Evolutionary conservation across 2,113 vertebrate species (phyloP).

Genomic region (Stigmatopora argus): DNA sequence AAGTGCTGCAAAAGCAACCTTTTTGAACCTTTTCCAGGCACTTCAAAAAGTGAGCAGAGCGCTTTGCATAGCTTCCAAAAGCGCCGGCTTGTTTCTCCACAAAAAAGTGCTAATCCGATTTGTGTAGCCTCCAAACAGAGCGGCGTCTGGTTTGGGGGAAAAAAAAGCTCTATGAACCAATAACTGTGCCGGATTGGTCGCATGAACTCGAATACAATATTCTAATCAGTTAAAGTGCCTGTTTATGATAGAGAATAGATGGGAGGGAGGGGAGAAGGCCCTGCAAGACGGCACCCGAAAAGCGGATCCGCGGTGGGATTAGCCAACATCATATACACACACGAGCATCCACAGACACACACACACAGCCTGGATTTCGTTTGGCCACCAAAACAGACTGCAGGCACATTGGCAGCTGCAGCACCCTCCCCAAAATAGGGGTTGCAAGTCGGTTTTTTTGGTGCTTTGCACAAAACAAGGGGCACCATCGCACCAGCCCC

Average conservation of each 20-base stretch:
- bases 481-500: constrained; percentile 45
- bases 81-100: neutral
- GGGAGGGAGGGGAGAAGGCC: constrained; percentile 7
- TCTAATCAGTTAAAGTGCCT: constrained; percentile 56
- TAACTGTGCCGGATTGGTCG: constrained; percentile 21
- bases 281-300: constrained; percentile 26
- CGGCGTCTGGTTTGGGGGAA: constrained; percentile 5
- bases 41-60: constrained; percentile 4
- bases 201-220: constrained; percentile 38
- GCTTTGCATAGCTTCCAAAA: constrained; percentile 17
- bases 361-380: constrained; percentile 32
- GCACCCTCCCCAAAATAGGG: constrained; percentile 23
- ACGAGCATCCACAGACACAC: neutral
- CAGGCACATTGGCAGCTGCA: constrained; percentile 70
- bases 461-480: neutral
- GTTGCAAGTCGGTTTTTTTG: neutral
- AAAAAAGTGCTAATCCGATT: constrained; percentile 10
- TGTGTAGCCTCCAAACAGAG: constrained; percentile 18
- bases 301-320: constrained; percentile 62
- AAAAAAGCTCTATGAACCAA: neutral
- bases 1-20: constrained; percentile 8
- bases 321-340: constrained; percentile 45
- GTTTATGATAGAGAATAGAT: constrained; percentile 4
- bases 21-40: neutral
- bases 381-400: constrained; percentile 43